Base-by-base conservation (phyloP, 1,140 invertebrate species). In the Hesperophylax magnus region DNA sequence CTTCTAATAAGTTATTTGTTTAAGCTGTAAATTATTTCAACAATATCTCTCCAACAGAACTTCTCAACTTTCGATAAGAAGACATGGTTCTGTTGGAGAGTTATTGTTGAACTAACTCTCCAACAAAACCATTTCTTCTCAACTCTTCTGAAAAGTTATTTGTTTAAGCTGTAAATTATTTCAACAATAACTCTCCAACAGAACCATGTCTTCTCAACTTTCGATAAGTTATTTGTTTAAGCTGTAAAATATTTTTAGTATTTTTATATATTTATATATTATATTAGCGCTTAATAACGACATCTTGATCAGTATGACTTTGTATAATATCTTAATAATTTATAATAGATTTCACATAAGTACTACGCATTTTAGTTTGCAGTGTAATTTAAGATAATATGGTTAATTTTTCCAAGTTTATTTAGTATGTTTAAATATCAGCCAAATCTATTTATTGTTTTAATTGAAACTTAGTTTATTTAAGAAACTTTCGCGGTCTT, bases 401-500 rank as follows among this genome's bases (percentile, higher is more conserved):
- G 31, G 63, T 78, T 78, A 78, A 22, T 78, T 78, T 78, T 78
- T 78, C 34, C 76, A 67, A 65, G 53, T 78, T 78, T 67, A 78
- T 78, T 78, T 58, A 60, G 34, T 74, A 54, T 74, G 71, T 74
- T 65, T 74, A 74, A 63, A 71, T 69, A 71, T 58, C 78, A 80
- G 72, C 79, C 77, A 85, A 80, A 80, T 82, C 54, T 84, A 84
- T 86, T 86, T 84, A 85, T 82, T 79, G 69, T 85, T 84, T 84
- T 77, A 79, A 39, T 75, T 81, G 81, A 71, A 80, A 63, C 75
- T 81, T 63, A 65, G 52, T 78, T 79, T 72, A 52, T 58, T 72
- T 71, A 79, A 72, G 78, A 20, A 63, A 69, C 53, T 39, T 39
- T 79, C 72, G 47, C 60, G 71, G 69, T 72, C 71, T 79, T 54